Evolutionary conservation across 2,797 vertebrate species (phyloP), one percentile per base, ranked within the genome.

Genomic region (Brachyrhaphis roseni): DNA sequence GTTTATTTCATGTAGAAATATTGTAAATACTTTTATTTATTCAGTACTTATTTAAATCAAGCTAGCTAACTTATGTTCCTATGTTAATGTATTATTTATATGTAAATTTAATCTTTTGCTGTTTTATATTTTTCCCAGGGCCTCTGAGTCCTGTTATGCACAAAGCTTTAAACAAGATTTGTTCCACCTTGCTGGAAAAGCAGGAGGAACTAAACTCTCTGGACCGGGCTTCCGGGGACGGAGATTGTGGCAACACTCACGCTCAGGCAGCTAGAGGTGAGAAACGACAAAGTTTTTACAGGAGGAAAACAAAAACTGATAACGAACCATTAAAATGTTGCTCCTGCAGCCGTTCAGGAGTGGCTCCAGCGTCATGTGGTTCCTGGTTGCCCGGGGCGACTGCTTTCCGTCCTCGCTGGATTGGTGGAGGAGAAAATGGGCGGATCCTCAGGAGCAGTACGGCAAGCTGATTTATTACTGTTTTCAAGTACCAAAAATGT

Each of bases 391-490:
- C 97, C 97, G 0, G 91, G 94, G 46, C 89, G 87, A 83, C 94
- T 99, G 34, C 91, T 99, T 31, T 96, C 90, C 0, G 82, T 90
- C 26, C 82, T 99, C 26, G 96, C 97, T 0, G 83, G 95, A 36
- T 86, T 99, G 92, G 89, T 99, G 8, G 94, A 98, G 92, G 97
- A 98, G 84, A 96, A 95, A 84, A 99, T 99, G 98, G 98, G 98
- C 36, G 98, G 98, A 49, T 97, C 98, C 6, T 99, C 98, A 0
- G 98, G 98, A 8, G 98, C 96, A 28, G 98, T 94, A 68, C 3
- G 91, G 46, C 72, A 51, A 51, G 47, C 11, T 7, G 5, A 6
- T 53, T 45, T 45, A n/a, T n/a, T 3, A 23, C 49, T 3, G 20
- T 51, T 26, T 8, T 20, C 59, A 39, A 8, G 31, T 39, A 36